Base-by-base conservation (phyloP, 1,140 invertebrate species). In the Potamilus streckersoni region DNA sequence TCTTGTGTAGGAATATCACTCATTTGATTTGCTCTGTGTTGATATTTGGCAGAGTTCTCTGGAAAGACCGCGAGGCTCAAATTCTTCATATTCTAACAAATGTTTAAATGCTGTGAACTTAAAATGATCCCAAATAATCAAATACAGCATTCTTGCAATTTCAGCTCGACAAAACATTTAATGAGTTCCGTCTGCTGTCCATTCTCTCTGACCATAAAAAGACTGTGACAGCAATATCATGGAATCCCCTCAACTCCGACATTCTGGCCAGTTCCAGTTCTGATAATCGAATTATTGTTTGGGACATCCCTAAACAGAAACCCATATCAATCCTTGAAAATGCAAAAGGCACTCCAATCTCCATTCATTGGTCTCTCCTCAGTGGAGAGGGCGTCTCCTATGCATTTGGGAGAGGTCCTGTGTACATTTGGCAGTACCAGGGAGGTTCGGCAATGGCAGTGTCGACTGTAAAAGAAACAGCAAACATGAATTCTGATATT, bases 191-290 rank as follows among this genome's bases (percentile, higher is more conserved):
- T 38, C 76, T 91, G 62, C 80, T 88, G 38, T 91, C 90, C 63
- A 91, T 91, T 73, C 86, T 91, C 82, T 89, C 91, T 14, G 90
- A 91, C 70, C 90, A 91, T 82, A 91, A 89, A 67, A 91, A 91
- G 75, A 90, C 89, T 19, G 91, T 91, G 49, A 90, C 89, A 20
- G 86, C 87, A 5, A 84, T 91, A 61, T 82, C 85, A 23, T 91
- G 89, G 87, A 85, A 89, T 71, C 86, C 88, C 1, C 67, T 74
- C 14, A 82, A 90, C 69, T 77, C 80, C 62, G 88, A 91, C 73
- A 67, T 90, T 5, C 76, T 91, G 17, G 89, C 85, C 19, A 90
- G 85, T 67, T 78, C 86, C 58, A 84, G 89, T 58, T 77, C 79
- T n/a, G 90, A 90, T 71, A 79, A 82, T 55, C 77, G 75, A 56